Evolutionary conservation across 2,113 vertebrate species (phyloP), one percentile per base, ranked within the genome.

Genomic region (Spea multiplicata): DNA sequence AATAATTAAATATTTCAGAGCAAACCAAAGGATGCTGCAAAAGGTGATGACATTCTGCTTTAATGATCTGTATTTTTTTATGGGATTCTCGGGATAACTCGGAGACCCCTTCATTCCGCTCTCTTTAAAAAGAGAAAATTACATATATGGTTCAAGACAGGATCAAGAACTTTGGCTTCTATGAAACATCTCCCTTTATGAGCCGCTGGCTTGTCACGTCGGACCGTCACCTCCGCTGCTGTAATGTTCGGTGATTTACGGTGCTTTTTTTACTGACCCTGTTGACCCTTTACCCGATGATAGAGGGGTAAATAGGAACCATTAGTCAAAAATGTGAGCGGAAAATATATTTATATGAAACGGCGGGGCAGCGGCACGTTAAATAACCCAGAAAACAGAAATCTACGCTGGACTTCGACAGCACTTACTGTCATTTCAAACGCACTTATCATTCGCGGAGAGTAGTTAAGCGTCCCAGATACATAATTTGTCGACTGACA

Each of bases 131-230:
- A 45, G 2, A 65, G 49, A 46, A 55, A 80, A 80, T 80, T 48
- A 73, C 12, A 73, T 73, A 9, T 6, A 55, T 52, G 49, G 53
- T 65, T 64, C 8, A 73, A 17, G 70, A 66, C 49, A 6, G 46
- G 71, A 74, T 68, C 14, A 5, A 12, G 16, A 61, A 61, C 71
- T 47, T 66, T 53, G 44, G 62, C 52, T 55, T 74, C 30, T 74
- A 80, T 80, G 71, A 80, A 74, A 80, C 9, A 61, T 80, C 14
- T 59, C n/a, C 59, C 44, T 80, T 64, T 50, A 47, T 61, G 16
- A 48, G 64, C 69, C 47, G 65, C 62, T 16, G 44, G 4, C 9
- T 17, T 14, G 50, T 44, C 44, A n/a, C 6, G 74, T 17, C 50
- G 46, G 14, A 3, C 10, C 16, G 71, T 80, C 78, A 74, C 68